Conservation (phyloP, 2,113 vertebrate genomes). For the Carassius carassius region DNA sequence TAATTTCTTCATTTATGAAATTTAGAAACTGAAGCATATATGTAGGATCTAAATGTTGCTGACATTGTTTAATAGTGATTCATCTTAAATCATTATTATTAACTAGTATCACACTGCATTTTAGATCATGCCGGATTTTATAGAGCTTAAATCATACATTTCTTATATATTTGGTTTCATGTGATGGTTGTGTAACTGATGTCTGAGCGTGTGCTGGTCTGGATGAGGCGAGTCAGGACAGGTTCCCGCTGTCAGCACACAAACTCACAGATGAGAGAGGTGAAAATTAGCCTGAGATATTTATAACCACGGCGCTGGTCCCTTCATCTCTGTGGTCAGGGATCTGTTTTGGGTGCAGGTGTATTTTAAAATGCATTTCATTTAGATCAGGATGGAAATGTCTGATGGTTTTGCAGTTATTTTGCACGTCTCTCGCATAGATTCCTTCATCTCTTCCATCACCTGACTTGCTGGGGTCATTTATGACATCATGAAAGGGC, state of each 20-base stretch:
- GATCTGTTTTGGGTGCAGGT: conserved; percentile 10
- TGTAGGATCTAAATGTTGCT: not conserved
- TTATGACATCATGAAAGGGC: conserved; percentile 21
- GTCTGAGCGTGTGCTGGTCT: conserved; percentile 42
- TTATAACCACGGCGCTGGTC: conserved; percentile 9
- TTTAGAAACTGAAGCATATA: not conserved
- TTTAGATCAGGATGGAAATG: not conserved
- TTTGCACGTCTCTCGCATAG: not conserved
- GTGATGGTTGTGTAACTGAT: conserved; percentile 7
- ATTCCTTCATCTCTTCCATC: not conserved
- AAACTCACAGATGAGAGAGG: conserved; percentile 18
- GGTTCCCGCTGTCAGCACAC: conserved; percentile 14
- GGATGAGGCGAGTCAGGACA: conserved; percentile 28
- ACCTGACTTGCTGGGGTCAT: conserved; percentile 24
- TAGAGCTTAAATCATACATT: not conserved
- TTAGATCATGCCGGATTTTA: not conserved
- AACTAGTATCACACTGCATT: not conserved
- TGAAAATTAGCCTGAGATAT: conserved; percentile 37
- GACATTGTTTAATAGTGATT: not conserved
- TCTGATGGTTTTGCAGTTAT: not conserved
- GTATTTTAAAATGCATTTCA: conserved; percentile 32
- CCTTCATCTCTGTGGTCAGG: conserved; percentile 13
- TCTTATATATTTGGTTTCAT: not conserved
- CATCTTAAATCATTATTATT: not conserved
- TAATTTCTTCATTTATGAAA: not conserved